Base-by-base conservation (phyloP, 2,113 vertebrate genomes). In the Archocentrus centrarchus region DNA sequence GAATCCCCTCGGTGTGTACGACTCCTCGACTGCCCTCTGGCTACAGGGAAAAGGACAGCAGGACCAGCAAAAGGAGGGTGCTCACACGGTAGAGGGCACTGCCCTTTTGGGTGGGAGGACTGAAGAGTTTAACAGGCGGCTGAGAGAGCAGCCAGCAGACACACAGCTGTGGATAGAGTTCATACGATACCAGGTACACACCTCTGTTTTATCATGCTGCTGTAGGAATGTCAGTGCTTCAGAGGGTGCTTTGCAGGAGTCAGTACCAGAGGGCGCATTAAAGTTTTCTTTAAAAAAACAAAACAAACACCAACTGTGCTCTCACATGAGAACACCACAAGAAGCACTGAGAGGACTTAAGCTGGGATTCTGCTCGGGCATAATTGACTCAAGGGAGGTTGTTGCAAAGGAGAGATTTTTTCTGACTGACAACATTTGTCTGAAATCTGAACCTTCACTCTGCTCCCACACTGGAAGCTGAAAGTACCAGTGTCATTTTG, bases 1-100 rank as follows among this genome's bases (percentile, higher is more conserved):
- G 64, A 98, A 99, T 90, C 97, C 97, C n/a, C 96, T 99, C 53
- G 97, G 97, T 5, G 93, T 99, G 85, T 99, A 99, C 64, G 98
- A 99, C 92, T 63, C 90, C 5, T 96, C 96, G 70, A 98, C 98
- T 24, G 86, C 96, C 0, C 92, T 96, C 59, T 99, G 98, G 98
- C 88, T 98, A 35, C 97, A 97, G 93, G 98, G 98, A 59, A 98
- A 96, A 91, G 97, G 96, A 37, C 93, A 85, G 68, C 58, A 77
- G 7, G 94, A 95, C 55, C 79, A 60, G 27, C 92, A 89, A 7
- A 92, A 93, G 35, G 86, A 91, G 55, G 84, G 86, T 0, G 0
- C 0, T 3, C 89, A 92, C 57, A 83, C 78, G 1, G 93, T 93
- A 22, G 85, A 83, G 0, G 35, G 79, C 6, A 0, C 22, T 18